phyloP scores from a whole-genome alignment of 2,113 vertebrate species.

The Oreotragus oreotragus region DNA sequence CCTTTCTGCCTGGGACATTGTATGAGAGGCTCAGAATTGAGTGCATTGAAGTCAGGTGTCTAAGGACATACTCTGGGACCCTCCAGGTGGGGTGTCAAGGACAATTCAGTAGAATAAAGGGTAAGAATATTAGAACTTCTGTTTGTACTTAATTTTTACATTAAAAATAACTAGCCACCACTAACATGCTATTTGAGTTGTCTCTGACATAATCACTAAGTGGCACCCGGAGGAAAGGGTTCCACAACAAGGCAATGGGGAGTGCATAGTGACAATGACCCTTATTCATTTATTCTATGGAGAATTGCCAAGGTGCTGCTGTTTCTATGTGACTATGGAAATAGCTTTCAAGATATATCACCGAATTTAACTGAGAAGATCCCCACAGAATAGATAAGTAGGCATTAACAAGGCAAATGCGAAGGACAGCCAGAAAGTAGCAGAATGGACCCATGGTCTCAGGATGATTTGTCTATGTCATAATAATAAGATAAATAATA shows the following conservation, averaged over 20 bases:
- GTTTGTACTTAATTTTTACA: not conserved
- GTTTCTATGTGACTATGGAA: not conserved
- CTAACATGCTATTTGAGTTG: too few relatives aligned
- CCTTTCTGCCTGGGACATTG: not conserved
- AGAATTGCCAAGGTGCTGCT: not conserved
- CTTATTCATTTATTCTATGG: not conserved
- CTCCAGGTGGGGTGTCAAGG: not conserved
- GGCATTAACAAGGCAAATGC: not conserved
- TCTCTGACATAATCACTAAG: not conserved
- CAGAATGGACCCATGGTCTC: not conserved
- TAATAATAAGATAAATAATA: not conserved
- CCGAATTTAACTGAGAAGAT: not conserved
- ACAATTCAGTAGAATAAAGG: not conserved
- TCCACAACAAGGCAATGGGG: not conserved
- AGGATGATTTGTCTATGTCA: too few relatives aligned
- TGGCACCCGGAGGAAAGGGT: not conserved
- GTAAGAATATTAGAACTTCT: not conserved
- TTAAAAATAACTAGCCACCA: not conserved
- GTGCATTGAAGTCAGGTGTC: not conserved
- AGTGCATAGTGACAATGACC: rapidly evolving
- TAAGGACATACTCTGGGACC: not conserved
- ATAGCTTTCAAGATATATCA: not conserved
- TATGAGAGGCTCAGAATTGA: not conserved
- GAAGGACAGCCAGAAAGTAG: not conserved
- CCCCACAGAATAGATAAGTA: not conserved